These are phyloP conservation scores for Acanthoscelides obtectus DNA, from an alignment of 2,888 invertebrate genomes.

Conservation along the genomic window DNA sequence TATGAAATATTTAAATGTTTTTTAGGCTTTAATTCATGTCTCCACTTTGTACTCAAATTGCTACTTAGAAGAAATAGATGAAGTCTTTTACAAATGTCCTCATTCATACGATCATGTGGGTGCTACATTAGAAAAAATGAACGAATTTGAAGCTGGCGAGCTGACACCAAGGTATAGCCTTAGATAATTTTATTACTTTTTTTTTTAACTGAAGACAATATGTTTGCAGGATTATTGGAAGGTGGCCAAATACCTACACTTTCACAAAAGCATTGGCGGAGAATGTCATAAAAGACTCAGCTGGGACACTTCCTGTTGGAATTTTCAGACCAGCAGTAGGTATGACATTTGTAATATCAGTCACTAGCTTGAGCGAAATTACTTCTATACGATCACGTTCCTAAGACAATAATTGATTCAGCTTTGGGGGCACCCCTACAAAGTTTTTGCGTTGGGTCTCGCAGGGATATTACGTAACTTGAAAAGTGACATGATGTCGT, in stretches of 20 bases:
- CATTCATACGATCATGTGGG: conserved; percentile 48
- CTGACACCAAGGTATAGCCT: conserved; percentile 45
- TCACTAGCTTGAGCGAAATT: too few species aligned
- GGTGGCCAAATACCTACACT: conserved; percentile 82
- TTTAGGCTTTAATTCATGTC: conserved; percentile 66
- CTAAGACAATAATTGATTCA: too few species aligned
- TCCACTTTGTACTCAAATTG: conserved; percentile 82
- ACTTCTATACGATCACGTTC: too few species aligned
- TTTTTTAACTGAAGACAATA: too few species aligned
- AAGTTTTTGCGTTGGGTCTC: too few species aligned
- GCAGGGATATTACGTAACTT: too few species aligned
- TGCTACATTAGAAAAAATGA: conserved; percentile 45
- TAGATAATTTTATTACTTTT: not conserved
- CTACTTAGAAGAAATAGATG: conserved; percentile 57
- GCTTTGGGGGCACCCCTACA: too few species aligned
- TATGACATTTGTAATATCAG: conserved; percentile 33
- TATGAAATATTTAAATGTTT: not conserved
- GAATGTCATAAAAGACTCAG: conserved; percentile 57
- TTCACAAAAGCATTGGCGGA: conserved; percentile 84
- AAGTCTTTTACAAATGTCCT: conserved; percentile 62
- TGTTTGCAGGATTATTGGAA: conserved; percentile 57
- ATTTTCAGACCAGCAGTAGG: conserved; percentile 80
- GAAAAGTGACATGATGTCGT: too few species aligned
- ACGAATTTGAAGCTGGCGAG: conserved; percentile 29
- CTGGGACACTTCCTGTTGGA: conserved; percentile 62